These are phyloP conservation scores for Mormyrus proboscirostris DNA, from an alignment of 2,797 vertebrate species.

Conservation along the genomic window DNA sequence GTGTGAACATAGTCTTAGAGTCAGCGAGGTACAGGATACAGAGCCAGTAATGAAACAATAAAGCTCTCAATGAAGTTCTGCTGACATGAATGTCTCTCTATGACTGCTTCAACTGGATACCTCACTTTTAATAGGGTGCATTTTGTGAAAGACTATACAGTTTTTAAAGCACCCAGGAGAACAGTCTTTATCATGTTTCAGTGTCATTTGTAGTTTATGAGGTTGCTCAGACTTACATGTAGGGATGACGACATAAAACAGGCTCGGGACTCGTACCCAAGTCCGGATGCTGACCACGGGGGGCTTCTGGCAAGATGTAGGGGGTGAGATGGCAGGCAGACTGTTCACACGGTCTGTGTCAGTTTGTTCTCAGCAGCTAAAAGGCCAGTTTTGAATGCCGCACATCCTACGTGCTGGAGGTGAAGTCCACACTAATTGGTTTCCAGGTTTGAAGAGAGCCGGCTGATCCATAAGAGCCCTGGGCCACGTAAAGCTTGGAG, in stretches of 20 bases:
- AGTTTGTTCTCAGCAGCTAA: background rate
- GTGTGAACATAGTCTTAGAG: background rate
- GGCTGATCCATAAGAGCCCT: background rate
- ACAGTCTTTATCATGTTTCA: background rate
- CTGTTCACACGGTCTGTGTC: background rate
- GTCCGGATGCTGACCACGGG: background rate
- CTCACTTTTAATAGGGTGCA: background rate
- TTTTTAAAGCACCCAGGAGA: background rate
- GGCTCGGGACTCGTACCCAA: background rate
- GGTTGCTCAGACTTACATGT: background rate
- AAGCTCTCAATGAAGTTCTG: background rate
- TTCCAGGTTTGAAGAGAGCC: background rate
- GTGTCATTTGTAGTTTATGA: background rate
- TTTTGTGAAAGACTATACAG: background rate
- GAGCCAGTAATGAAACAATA: background rate
- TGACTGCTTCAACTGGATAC: background rate
- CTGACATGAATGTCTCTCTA: background rate
- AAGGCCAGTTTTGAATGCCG: background rate
- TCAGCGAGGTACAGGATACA: background rate
- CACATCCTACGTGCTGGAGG: background rate
- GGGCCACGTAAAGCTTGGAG: background rate
- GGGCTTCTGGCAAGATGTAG: background rate
- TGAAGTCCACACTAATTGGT: constrained; percentile 18
- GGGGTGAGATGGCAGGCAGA: background rate
- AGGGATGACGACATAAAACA: background rate